Evolutionary conservation across 2,797 vertebrate species (phyloP).

Genomic region (Periparus ater): DNA sequence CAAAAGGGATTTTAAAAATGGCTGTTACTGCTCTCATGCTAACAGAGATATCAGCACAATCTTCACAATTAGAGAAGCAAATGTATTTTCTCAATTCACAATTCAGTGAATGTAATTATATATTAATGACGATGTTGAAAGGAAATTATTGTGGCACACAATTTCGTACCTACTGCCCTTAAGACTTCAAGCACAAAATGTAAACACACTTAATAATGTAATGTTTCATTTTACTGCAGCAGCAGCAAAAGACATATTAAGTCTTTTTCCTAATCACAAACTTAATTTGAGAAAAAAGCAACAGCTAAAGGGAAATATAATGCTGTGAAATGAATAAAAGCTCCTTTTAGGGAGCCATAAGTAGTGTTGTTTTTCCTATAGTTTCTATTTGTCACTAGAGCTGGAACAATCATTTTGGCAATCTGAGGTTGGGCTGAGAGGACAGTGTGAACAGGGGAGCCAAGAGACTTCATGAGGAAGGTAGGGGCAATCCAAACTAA

Average conservation of each 20-base stretch:
- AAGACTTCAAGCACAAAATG: not conserved
- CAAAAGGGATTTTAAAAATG: not conserved
- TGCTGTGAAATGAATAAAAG: not conserved
- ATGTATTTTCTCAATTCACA: not conserved
- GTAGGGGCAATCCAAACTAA: not conserved
- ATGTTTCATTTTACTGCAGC: not conserved
- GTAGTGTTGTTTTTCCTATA: not conserved
- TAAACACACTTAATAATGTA: conserved; percentile 38
- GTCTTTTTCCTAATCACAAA: not conserved
- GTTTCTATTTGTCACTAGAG: not conserved
- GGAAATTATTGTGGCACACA: not conserved
- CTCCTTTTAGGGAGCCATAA: not conserved
- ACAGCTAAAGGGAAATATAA: not conserved
- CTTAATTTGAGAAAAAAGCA: not conserved
- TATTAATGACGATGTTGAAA: not conserved
- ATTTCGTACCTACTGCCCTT: not conserved
- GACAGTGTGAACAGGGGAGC: not conserved
- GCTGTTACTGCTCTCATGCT: not conserved
- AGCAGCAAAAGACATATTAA: not conserved
- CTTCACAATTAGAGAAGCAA: not conserved
- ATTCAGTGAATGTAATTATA: not conserved
- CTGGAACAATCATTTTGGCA: not conserved
- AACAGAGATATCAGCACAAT: not conserved
- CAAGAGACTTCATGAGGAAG: not conserved
- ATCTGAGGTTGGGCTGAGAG: not conserved